These are phyloP conservation scores for Pseudoatta argentina DNA, from an alignment of 1,140 invertebrate genomes.

Conservation along the genomic window DNA sequence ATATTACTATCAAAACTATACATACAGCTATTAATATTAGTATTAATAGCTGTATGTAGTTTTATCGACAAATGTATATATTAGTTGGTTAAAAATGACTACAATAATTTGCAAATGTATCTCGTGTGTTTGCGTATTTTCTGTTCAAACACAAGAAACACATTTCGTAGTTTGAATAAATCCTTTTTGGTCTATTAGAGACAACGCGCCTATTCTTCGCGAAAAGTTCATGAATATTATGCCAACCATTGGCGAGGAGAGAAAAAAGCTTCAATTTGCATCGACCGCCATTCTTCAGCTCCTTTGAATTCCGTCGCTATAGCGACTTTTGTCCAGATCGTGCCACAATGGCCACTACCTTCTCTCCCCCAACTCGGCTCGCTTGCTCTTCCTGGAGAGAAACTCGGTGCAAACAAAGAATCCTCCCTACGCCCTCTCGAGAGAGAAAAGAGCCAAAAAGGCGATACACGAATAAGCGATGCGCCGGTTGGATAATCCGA, in stretches of 20 bases:
- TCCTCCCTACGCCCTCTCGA: conserved; percentile 76
- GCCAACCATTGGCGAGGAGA: conserved; percentile 46
- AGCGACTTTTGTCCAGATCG: conserved; percentile 84
- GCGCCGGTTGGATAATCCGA: conserved; percentile 80
- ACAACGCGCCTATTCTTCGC: conserved; percentile 44
- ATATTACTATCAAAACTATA: too few relatives aligned
- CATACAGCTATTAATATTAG: too few relatives aligned
- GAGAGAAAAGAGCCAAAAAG: conserved; percentile 80
- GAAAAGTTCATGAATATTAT: conserved; percentile 64
- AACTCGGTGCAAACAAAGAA: conserved; percentile 81
- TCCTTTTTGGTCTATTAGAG: conserved; percentile 23
- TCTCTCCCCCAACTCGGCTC: conserved; percentile 72
- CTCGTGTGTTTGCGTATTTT: too few relatives aligned
- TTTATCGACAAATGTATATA: too few relatives aligned
- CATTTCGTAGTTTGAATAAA: background rate
- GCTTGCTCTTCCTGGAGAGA: conserved; percentile 76
- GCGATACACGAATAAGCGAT: conserved; percentile 83
- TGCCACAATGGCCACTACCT: conserved; percentile 83
- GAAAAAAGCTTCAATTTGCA: conserved; percentile 80
- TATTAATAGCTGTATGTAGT: too few relatives aligned
- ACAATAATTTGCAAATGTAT: too few relatives aligned
- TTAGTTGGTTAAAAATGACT: too few relatives aligned
- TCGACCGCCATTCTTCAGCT: conserved; percentile 81
- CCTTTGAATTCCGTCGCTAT: conserved; percentile 83
- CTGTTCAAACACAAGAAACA: background rate